These are phyloP conservation scores for Choloepus hoffmanni DNA, from an alignment of 2,113 vertebrate genomes.

Conservation along the genomic window DNA sequence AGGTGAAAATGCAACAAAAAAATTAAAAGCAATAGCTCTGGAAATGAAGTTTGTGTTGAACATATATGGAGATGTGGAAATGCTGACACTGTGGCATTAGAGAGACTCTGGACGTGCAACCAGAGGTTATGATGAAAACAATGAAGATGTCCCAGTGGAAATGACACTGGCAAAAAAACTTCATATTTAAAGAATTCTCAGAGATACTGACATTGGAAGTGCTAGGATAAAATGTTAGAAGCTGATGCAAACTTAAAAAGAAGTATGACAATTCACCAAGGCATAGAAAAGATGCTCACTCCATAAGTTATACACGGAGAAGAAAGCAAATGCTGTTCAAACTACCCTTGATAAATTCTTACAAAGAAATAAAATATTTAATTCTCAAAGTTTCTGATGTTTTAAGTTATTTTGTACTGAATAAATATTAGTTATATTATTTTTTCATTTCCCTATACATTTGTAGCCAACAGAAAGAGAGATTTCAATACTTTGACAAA, in stretches of 20 bases:
- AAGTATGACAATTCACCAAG: not conserved
- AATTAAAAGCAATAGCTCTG: not conserved
- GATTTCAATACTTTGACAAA: not conserved
- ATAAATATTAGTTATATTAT: not conserved
- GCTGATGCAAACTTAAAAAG: not conserved
- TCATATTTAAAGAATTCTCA: conserved; percentile 1
- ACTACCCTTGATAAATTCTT: not conserved
- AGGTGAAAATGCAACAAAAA: not conserved
- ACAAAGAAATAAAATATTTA: not conserved
- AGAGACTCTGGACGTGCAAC: not conserved
- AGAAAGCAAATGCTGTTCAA: not conserved
- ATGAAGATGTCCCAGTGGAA: not conserved
- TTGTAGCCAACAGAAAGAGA: not conserved
- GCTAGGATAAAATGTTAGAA: not conserved
- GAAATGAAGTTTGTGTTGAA: conserved; percentile 43
- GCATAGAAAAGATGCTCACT: not conserved
- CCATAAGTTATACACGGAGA: not conserved
- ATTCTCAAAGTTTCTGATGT: not conserved
- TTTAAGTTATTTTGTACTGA: not conserved
- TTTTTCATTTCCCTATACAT: not conserved
- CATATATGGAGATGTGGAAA: not conserved
- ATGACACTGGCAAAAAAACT: not conserved
- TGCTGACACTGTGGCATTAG: not conserved
- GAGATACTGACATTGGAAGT: not conserved
- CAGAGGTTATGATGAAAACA: not conserved